A percentile compares a stretch with the other conserved stretches of the same genome.
These are phyloP conservation scores for Haliaeetus leucogaster DNA, from an alignment of 2,113 vertebrate species.

Conservation along the genomic window DNA sequence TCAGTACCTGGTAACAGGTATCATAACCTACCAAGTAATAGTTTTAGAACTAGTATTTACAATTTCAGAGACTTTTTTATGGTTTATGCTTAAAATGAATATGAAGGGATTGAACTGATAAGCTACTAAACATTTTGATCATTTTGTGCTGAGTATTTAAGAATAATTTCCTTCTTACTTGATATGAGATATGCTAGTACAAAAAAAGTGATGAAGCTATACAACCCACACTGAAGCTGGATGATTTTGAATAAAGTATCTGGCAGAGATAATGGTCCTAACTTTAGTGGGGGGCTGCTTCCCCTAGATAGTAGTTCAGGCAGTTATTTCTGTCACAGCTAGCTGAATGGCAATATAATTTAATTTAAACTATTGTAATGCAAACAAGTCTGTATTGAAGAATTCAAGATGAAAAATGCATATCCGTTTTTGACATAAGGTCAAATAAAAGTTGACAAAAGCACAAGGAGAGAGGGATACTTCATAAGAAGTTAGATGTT, in stretches of 20 bases:
- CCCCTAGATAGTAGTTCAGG: slow-evolving; percentile 13
- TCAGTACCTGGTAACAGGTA: neutral
- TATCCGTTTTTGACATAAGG: neutral
- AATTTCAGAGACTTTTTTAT: neutral
- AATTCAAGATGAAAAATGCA: neutral
- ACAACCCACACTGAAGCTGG: slow-evolving; percentile 1
- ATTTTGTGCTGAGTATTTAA: neutral
- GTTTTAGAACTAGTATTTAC: neutral
- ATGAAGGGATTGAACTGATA: neutral
- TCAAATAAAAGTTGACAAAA: neutral
- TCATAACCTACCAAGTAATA: neutral
- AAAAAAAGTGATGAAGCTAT: neutral
- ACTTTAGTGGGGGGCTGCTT: neutral
- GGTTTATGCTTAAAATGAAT: neutral
- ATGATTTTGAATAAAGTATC: slow-evolving; percentile 28
- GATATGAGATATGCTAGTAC: neutral
- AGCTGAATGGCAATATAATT: slow-evolving; percentile 4
- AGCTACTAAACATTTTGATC: neutral
- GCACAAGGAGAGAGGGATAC: neutral
- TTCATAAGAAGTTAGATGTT: neutral
- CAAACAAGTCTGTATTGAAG: neutral
- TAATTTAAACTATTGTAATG: neutral
- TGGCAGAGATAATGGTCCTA: slow-evolving; percentile 29
- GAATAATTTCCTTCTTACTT: neutral
- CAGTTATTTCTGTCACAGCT: slow-evolving; percentile 23